Percentiles rank a stretch among this genome's conserved stretches.
Conservation (phyloP, 1,140 invertebrate species). For the Caenorhabditis brenneri region DNA sequence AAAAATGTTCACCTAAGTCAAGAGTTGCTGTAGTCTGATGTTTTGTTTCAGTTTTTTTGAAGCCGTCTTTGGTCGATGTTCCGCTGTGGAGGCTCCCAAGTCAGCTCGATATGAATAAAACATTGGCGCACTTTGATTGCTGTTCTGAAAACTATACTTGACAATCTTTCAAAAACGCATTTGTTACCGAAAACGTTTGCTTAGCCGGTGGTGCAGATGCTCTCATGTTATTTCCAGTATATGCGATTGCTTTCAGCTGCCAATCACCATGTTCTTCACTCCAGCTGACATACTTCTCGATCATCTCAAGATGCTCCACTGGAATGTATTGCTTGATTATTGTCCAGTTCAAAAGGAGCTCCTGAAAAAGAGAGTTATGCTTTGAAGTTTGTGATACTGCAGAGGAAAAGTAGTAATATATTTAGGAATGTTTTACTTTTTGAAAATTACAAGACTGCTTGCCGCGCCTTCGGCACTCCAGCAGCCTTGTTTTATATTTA, state of each 20-base stretch:
- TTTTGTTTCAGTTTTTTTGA: neutral
- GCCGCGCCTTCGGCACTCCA: too few relatives aligned
- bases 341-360: conserved; percentile 83
- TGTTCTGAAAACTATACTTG: neutral
- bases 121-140: conserved; percentile 33
- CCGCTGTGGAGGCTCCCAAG: conserved; percentile 28
- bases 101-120: conserved; percentile 46
- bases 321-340: conserved; percentile 87
- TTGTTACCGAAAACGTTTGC: neutral
- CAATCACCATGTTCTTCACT: conserved; percentile 98
- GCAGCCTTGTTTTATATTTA: too few relatives aligned
- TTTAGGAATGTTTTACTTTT: too few relatives aligned
- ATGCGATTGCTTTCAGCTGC: conserved; percentile 92
- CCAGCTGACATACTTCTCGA: conserved; percentile 81
- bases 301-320: conserved; percentile 86
- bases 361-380: neutral
- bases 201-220: conserved; percentile 9
- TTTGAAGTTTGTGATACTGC: too few relatives aligned
- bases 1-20: neutral
- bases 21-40: neutral
- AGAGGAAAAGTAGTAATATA: too few relatives aligned
- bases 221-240: conserved; percentile 97
- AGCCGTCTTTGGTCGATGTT: conserved; percentile 15
- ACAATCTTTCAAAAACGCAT: neutral
- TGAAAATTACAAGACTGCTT: too few relatives aligned